Base-by-base conservation (phyloP, 1,140 invertebrate species). In the Drosophila aff. region DNA sequence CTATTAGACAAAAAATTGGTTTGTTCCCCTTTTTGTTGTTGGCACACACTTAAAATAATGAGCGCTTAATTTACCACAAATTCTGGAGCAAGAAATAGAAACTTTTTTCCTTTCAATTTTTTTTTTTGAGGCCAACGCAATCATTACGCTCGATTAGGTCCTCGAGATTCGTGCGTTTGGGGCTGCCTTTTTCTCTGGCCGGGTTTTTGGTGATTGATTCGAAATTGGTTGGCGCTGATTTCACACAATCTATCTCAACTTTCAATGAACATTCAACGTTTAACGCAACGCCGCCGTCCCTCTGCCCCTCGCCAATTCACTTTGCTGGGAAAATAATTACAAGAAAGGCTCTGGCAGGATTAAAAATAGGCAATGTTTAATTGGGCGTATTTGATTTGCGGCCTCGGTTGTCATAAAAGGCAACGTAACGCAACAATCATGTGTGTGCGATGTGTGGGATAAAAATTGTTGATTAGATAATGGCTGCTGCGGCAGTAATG, bases 201-300 rank as follows among this genome's bases (percentile, higher is more conserved):
- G 46, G 23, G 71, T 62, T 71, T 57, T 71, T 64, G 61, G 79
- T 90, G 86, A 90, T 90, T 90, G 85, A 90, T 91, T 90, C 76
- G 82, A 90, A 90, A 90, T 90, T 90, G 85, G 81, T 90, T 85
- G 78, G 85, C 85, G 85, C 75, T 90, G 85, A 89, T 89, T 89
- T 89, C 81, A 90, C 85, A 81, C 84, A 89, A 85, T 90, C 84
- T 81, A 81, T 81, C 76, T 52, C 76, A 73, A 73, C 68, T 73
- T 73, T 79, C 76, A 55, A 68, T 77, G 47, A 65, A 63, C 68
- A 53, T 40, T 63, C 21, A 64, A 28, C 38, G 71, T 59, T 50
- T 44, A 55, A 62, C 40, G 52, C 16, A 40, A 10, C 15, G 15
- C 53, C 21, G 21, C 53, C 36, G 33, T 23, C 18, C 52, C 52